Conservation (phyloP, 2,113 vertebrate genomes). For the Lampris incognitus region DNA sequence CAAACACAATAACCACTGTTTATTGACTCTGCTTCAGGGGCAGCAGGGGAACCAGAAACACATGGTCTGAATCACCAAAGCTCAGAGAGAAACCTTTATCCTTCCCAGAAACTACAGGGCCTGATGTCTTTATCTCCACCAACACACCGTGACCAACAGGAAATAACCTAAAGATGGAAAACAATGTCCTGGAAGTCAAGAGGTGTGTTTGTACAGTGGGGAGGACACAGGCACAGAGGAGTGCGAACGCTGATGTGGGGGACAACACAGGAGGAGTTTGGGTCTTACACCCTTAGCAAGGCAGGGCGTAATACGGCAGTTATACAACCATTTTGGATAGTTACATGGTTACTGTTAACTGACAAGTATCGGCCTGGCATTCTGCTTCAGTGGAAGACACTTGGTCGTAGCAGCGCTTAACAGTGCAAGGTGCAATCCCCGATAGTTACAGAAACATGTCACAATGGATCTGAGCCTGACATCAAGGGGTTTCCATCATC, state of each 20-base stretch:
- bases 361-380: background rate
- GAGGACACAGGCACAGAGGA: slow-evolving; percentile 26
- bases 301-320: background rate
- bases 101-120: slow-evolving; percentile 70
- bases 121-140: slow-evolving; percentile 70
- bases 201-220: slow-evolving; percentile 69
- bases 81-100: slow-evolving; percentile 73
- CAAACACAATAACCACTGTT: slow-evolving; percentile 78
- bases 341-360: background rate
- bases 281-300: background rate
- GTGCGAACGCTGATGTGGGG: slow-evolving; percentile 7
- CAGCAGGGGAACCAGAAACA: slow-evolving; percentile 69
- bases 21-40: slow-evolving; percentile 72
- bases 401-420: slow-evolving; percentile 14
- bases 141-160: slow-evolving; percentile 66
- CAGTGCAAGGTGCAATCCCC: slow-evolving; percentile 33
- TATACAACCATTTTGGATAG: background rate
- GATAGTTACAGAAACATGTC: slow-evolving; percentile 47
- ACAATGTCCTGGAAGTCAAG: slow-evolving; percentile 76
- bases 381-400: background rate
- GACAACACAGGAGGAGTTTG: slow-evolving; percentile 11
- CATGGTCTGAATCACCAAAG: slow-evolving; percentile 69
- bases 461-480: slow-evolving; percentile 62
- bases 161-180: slow-evolving; percentile 68
- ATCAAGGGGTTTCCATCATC: slow-evolving; percentile 69